Conservation (phyloP, 2,797 vertebrate species). For the Pygocentrus nattereri region DNA sequence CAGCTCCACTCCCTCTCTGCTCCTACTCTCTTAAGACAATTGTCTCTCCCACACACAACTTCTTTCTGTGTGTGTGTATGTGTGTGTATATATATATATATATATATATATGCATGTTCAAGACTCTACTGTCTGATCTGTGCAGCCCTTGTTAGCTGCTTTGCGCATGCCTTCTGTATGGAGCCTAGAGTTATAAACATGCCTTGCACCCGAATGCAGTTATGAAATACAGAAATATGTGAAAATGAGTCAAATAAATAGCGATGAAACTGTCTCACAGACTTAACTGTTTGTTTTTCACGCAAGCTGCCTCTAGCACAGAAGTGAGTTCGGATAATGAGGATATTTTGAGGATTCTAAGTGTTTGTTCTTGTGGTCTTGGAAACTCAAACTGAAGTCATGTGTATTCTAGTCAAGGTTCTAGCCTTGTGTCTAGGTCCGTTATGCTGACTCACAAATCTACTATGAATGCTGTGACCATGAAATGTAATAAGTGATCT, state of each 20-base stretch:
- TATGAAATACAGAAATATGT: conserved; percentile 5
- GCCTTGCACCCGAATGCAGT: not conserved
- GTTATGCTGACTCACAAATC: not conserved
- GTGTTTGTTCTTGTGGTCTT: not conserved
- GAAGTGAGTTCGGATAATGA: not conserved
- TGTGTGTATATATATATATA: conserved; percentile 25
- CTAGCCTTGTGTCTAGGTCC: not conserved
- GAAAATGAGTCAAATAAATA: not conserved
- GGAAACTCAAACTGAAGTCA: not conserved
- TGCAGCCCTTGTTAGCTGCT: conserved; percentile 9
- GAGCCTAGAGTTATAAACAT: not conserved
- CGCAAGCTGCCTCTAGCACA: not conserved
- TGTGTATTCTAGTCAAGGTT: not conserved
- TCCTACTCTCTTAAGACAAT: conserved; percentile 32
- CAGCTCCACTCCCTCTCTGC: not conserved
- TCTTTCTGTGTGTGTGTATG: conserved; percentile 23
- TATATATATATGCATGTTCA: conserved; percentile 19
- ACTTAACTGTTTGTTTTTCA: not conserved
- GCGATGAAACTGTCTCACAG: not conserved
- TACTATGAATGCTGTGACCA: not conserved
- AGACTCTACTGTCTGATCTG: conserved; percentile 17
- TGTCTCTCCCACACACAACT: conserved; percentile 19
- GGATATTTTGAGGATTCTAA: not conserved
- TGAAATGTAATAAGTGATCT: not conserved
- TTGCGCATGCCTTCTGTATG: not conserved